These are phyloP conservation scores for Phalacrocorax pelagicus DNA, from an alignment of 2,113 vertebrate species.

Conservation along the genomic window DNA sequence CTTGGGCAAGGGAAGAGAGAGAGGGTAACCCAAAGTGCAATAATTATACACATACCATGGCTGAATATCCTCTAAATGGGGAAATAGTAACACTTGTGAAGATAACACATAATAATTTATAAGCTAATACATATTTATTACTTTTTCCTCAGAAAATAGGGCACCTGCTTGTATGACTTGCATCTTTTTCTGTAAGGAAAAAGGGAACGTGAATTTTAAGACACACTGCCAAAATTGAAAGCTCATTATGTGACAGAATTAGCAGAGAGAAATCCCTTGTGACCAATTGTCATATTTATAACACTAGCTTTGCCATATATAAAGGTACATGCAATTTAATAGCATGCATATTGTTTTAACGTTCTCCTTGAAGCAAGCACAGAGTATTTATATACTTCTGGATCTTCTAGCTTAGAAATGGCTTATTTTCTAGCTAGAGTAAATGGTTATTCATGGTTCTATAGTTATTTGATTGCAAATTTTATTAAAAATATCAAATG, in stretches of 20 bases:
- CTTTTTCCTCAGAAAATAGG: not conserved
- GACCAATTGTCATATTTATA: not conserved
- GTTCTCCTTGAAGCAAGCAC: not conserved
- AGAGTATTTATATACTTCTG: not conserved
- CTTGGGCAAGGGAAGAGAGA: not conserved
- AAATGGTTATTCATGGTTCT: not conserved
- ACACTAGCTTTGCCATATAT: not conserved
- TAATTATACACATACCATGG: not conserved
- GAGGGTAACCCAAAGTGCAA: not conserved
- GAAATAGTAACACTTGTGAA: not conserved
- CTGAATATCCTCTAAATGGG: not conserved
- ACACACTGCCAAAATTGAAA: not conserved
- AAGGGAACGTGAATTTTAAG: not conserved
- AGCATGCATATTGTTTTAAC: not conserved
- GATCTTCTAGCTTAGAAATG: not conserved
- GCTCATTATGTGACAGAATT: not conserved
- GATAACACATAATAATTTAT: not conserved
- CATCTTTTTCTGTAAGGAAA: not conserved
- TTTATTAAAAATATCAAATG: not conserved
- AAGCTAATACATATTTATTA: not conserved
- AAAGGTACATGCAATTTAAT: not conserved
- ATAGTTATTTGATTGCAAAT: not conserved
- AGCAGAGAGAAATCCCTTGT: not conserved
- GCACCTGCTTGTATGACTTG: not conserved
- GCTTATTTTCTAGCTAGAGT: not conserved